Base-by-base conservation (phyloP, 1,140 invertebrate genomes). In the Drosophila sp. region DNA sequence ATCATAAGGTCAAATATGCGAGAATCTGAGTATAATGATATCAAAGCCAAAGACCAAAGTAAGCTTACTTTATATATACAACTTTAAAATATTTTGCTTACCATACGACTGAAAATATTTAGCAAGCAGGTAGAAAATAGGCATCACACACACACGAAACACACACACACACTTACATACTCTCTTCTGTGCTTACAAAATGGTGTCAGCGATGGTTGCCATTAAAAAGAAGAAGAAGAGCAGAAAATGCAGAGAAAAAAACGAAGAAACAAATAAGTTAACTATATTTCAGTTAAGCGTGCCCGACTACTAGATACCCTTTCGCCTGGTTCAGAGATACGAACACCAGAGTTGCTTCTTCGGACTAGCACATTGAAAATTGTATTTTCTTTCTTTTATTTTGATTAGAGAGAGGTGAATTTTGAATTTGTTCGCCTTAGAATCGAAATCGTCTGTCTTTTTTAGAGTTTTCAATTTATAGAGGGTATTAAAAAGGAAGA, bases 31-130 rank as follows among this genome's bases (percentile, higher is more conserved):
- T 82, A 81, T 78, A 75, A 86, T 78, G 70, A 76, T 76, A 66
- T 59, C 80, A 87, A 81, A 86, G 82, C 82, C 82, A 87, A 87
- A 84, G 75, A 58, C 46, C 64, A 72, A 82, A 86, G n/a, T n/a
- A n/a, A 87, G 82, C 58, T 86, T 87, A 82, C 78, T 84, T 86
- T 78, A 86, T 8, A 36, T 11, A 65, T 18, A 57, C 66, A 74
- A 64, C 71, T 86, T 80, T 86, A 78, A 81, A 80, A 80, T 86
- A 69, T 76, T 76, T 62, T 48, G 41, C 25, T 18, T 5, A 8
- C 16, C 56, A 21, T 51, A 18, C 13, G 41, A n/a, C 48, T 48
- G 25, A 54, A 63, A 48, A 71, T 4, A 48, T 13, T 6, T n/a
- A 16, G 57, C 76, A 56, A 50, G 64, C 53, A 70, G 64, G 56